These are phyloP conservation scores for Bombyx mandarina DNA, from an alignment of 1,140 invertebrate genomes.

Conservation along the genomic window DNA sequence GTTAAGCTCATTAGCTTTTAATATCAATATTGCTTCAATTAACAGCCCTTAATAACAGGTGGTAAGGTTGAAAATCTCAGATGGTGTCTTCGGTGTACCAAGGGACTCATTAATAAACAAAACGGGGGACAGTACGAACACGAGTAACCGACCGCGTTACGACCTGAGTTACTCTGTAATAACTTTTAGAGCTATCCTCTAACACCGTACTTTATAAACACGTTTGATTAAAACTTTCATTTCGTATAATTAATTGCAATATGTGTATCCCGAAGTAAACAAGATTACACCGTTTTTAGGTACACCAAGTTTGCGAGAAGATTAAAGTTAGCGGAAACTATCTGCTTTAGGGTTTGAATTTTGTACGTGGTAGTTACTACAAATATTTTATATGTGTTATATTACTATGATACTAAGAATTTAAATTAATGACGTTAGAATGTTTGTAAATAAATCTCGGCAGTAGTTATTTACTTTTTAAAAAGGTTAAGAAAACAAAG, in stretches of 20 bases:
- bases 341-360: too few species aligned
- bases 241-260: conserved; percentile 15
- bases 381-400: too few species aligned
- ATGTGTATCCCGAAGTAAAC: too few species aligned
- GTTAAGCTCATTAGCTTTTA: conserved; percentile 18
- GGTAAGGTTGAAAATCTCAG: conserved; percentile 25
- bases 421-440: too few species aligned
- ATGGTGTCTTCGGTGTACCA: conserved; percentile 19
- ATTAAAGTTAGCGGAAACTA: too few species aligned
- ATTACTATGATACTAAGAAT: too few species aligned
- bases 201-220: conserved; percentile 21
- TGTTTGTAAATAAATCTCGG: too few species aligned
- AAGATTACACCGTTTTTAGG: too few species aligned
- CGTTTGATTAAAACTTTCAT: conserved; percentile 20
- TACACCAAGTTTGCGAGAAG: too few species aligned
- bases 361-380: too few species aligned
- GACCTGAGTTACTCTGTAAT: conserved; percentile 13
- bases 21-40: conserved; percentile 25
- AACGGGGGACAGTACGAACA: conserved; percentile 15
- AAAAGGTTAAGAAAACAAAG: too few species aligned
- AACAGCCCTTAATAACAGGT: conserved; percentile 33
- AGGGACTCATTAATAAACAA: conserved; percentile 35
- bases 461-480: too few species aligned
- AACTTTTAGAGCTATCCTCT: conserved; percentile 12
- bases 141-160: conserved; percentile 12